Conservation (phyloP, 2,797 vertebrate genomes). For the Syndactyla subalaris region DNA sequence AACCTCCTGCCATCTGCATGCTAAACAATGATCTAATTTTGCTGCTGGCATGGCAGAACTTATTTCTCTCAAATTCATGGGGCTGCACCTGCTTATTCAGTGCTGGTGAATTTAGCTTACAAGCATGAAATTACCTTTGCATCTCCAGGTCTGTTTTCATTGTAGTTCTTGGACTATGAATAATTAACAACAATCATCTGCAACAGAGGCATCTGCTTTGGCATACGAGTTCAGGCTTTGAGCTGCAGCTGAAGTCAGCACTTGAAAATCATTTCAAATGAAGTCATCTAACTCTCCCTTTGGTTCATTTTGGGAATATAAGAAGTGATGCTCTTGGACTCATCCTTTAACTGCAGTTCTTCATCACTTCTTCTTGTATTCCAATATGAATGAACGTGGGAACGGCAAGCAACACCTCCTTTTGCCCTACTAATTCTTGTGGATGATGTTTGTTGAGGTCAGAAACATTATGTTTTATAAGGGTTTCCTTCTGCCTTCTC, state of each 20-base stretch:
- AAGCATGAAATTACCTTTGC: background rate
- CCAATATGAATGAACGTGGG: background rate
- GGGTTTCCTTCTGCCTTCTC: background rate
- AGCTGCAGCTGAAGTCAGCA: background rate
- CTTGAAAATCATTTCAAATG: background rate
- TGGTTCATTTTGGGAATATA: background rate
- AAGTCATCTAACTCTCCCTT: background rate
- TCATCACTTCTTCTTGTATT: background rate
- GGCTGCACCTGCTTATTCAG: background rate
- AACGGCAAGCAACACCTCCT: background rate
- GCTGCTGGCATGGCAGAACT: background rate
- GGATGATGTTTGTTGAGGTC: background rate
- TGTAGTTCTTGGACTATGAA: background rate
- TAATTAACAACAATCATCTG: constrained; percentile 8
- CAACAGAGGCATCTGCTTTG: background rate
- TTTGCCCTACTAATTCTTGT: background rate
- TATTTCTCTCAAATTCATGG: background rate
- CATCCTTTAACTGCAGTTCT: background rate
- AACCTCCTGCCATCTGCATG: background rate
- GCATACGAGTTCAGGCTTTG: background rate
- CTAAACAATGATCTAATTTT: background rate
- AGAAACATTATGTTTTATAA: background rate
- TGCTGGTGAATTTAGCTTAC: background rate
- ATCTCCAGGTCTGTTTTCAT: background rate
- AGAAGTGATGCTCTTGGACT: background rate